A percentile compares a stretch with the other conserved stretches of the same genome.
phyloP scores from a whole-genome alignment of 92 coral and sea anemone genomes.

The Heteractis magnifica region DNA sequence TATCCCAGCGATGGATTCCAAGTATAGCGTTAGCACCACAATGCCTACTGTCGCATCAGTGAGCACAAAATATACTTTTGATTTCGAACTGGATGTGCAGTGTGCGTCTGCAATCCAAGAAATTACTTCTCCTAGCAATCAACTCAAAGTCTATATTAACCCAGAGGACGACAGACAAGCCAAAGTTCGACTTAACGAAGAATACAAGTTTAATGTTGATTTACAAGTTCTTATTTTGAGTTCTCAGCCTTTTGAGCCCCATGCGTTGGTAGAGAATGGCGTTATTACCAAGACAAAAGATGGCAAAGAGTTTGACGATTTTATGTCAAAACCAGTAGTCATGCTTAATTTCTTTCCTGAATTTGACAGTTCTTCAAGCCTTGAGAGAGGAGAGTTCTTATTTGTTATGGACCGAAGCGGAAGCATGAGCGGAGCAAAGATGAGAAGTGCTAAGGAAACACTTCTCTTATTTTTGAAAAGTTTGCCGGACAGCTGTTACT shows the following conservation, averaged over 20 bases:
- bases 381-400: slow-evolving; percentile 71
- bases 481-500: slow-evolving; percentile 75
- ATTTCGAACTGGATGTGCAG: slow-evolving; percentile 68
- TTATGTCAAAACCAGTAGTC: slow-evolving; percentile 54
- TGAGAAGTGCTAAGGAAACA: slow-evolving; percentile 62
- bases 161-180: slow-evolving; percentile 57
- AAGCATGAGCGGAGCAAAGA: slow-evolving; percentile 66
- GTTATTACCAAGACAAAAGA: slow-evolving; percentile 25
- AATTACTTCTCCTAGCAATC: slow-evolving; percentile 62
- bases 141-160: slow-evolving; percentile 48
- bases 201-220: slow-evolving; percentile 49
- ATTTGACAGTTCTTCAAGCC: slow-evolving; percentile 53
- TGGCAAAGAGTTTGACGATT: slow-evolving; percentile 32
- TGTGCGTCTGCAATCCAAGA: slow-evolving; percentile 57
- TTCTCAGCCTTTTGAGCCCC: slow-evolving; percentile 47
- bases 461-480: slow-evolving; percentile 70
- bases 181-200: slow-evolving; percentile 39
- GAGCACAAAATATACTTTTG: slow-evolving; percentile 43
- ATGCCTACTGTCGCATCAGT: slow-evolving; percentile 32
- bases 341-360: slow-evolving; percentile 78
- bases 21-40: slow-evolving; percentile 30
- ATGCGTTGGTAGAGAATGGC: slow-evolving; percentile 52
- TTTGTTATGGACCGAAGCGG: slow-evolving; percentile 81
- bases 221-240: slow-evolving; percentile 50
- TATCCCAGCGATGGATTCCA: slow-evolving; percentile 43